A percentile compares a stretch with the other conserved stretches of the same genome.
phyloP scores from a whole-genome alignment of 2,113 vertebrate genomes.

The Percina caprodes region DNA sequence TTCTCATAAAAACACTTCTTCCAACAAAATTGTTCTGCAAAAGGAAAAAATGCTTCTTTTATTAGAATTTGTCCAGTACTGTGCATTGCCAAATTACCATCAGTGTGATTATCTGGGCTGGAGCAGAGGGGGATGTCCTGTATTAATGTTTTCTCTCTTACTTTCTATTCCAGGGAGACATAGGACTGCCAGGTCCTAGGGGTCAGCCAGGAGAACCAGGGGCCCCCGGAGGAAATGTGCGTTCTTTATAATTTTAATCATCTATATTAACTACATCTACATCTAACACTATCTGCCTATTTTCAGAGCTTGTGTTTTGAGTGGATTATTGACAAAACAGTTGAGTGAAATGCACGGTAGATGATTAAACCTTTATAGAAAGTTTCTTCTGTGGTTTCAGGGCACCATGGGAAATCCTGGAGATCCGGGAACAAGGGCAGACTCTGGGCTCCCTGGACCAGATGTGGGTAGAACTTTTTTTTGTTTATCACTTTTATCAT shows the following conservation, averaged over 20 bases:
- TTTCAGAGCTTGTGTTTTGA: neutral
- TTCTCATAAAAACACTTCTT: conserved; percentile 17
- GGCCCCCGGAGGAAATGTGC: conserved; percentile 53
- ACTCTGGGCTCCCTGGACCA: conserved; percentile 59
- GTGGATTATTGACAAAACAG: neutral
- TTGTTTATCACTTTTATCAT: neutral
- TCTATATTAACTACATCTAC: too few relatives aligned
- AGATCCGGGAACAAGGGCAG: conserved; percentile 69
- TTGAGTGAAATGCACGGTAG: neutral
- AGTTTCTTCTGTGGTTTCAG: conserved; percentile 35
- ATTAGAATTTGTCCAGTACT: neutral
- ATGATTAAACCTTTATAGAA: neutral
- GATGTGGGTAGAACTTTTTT: conserved; percentile 21
- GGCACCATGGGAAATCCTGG: conserved; percentile 65
- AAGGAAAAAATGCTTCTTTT: neutral
- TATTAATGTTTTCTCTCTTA: neutral
- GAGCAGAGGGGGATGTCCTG: neutral
- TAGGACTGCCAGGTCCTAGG: conserved; percentile 69
- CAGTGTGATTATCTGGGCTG: conserved; percentile 11
- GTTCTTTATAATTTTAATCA: conserved; percentile 27
- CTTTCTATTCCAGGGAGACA: conserved; percentile 59
- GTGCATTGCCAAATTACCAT: conserved; percentile 24
- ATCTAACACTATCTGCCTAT: neutral
- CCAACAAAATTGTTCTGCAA: neutral
- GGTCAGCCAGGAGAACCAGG: conserved; percentile 68